Conservation (phyloP, 1,140 invertebrate genomes). For the Laupala kohalensis region DNA sequence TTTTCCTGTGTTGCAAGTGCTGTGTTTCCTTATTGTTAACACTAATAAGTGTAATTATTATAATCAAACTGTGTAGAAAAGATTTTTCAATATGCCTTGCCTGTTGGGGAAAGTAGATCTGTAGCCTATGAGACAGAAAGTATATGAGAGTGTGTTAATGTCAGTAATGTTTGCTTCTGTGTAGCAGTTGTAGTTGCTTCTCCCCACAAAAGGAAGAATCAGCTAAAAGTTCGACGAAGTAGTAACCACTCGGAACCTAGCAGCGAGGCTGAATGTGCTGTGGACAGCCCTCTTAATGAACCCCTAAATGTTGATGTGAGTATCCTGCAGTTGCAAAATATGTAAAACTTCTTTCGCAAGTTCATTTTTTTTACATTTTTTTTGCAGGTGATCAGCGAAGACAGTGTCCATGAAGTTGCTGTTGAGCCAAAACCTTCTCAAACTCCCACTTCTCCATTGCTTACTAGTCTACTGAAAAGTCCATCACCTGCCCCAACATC, state of each 20-base stretch:
- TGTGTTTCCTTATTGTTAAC: too few relatives aligned
- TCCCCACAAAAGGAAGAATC: conserved; percentile 7
- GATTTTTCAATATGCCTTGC: too few relatives aligned
- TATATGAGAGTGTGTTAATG: too few relatives aligned
- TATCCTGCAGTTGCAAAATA: background rate
- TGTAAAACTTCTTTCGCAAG: background rate
- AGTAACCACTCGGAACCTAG: conserved; percentile 20
- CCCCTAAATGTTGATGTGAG: conserved; percentile 20
- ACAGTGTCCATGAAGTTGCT: background rate
- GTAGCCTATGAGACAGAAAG: too few relatives aligned
- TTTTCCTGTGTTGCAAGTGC: too few relatives aligned
- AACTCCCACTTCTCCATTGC: conserved; percentile 46
- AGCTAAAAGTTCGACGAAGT: background rate
- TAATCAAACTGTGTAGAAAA: too few relatives aligned
- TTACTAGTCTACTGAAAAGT: conserved; percentile 70
- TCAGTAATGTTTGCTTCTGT: too few relatives aligned
- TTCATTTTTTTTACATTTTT: background rate
- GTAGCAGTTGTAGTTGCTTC: background rate
- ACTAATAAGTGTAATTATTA: too few relatives aligned
- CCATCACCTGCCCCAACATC: conserved; percentile 26
- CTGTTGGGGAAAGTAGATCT: too few relatives aligned
- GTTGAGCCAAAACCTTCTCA: background rate
- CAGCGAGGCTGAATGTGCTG: conserved; percentile 21
- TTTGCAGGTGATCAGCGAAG: conserved; percentile 5
- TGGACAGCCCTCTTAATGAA: conserved; percentile 19